Evolutionary conservation across 2,888 invertebrate genomes (phyloP).

Genomic region (Byasa hedistus): DNA sequence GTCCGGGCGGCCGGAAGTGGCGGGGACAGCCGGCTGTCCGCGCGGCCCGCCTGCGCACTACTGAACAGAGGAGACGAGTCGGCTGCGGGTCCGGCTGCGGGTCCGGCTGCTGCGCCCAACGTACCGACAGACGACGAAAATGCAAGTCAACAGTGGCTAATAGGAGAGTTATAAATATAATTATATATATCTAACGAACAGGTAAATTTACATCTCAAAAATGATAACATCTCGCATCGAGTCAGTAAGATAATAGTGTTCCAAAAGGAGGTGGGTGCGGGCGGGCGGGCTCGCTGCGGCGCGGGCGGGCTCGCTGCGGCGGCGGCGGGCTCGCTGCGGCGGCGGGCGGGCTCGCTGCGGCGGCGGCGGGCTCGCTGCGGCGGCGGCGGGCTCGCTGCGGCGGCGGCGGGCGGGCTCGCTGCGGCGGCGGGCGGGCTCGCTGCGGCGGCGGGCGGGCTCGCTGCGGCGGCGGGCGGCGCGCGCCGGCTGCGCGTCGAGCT

Average conservation of each 20-base stretch:
- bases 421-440: constrained; percentile 35
- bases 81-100: too few relatives aligned
- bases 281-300: constrained; percentile 34
- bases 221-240: constrained; percentile 67
- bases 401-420: constrained; percentile 36
- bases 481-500: constrained; percentile 41
- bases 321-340: constrained; percentile 40
- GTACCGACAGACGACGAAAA: constrained; percentile 72
- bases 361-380: constrained; percentile 38
- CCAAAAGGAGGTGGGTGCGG: constrained; percentile 50
- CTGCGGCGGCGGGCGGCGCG: constrained; percentile 35
- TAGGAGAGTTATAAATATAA: constrained; percentile 71
- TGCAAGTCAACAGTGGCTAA: constrained; percentile 69
- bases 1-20: neutral
- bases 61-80: neutral
- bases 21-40: constrained; percentile 12
- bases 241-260: constrained; percentile 62
- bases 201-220: constrained; percentile 78
- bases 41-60: constrained; percentile 8
- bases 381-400: constrained; percentile 38
- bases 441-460: constrained; percentile 39
- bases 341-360: constrained; percentile 33
- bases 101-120: constrained; percentile 47
- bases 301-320: constrained; percentile 34
- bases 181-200: constrained; percentile 62